These are phyloP conservation scores for Trichonephila clavata DNA, from an alignment of 1,140 invertebrate species.

Conservation along the genomic window DNA sequence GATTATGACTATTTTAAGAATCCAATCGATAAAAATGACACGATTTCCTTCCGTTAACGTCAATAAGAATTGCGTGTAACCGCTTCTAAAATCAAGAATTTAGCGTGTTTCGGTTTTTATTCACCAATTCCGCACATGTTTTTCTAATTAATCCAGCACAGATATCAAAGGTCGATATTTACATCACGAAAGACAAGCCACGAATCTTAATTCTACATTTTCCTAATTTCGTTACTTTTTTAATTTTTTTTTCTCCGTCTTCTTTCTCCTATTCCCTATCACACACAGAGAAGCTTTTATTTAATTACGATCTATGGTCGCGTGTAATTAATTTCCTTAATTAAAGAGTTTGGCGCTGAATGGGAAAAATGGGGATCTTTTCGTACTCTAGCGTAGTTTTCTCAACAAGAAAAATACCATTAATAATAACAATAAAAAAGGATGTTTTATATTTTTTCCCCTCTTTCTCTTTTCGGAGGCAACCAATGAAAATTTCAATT, in stretches of 20 bases:
- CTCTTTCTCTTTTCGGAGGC: neutral
- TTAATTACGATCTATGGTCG: slow-evolving; percentile 64
- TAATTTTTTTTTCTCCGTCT: neutral
- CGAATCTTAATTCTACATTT: slow-evolving; percentile 67
- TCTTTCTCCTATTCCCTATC: neutral
- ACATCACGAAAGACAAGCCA: slow-evolving; percentile 55
- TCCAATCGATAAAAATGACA: slow-evolving; percentile 24
- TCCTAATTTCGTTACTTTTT: slow-evolving; percentile 21
- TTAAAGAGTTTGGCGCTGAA: slow-evolving; percentile 63
- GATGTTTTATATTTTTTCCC: neutral
- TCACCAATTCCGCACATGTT: slow-evolving; percentile 39
- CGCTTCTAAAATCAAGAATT: slow-evolving; percentile 39
- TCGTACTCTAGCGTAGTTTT: neutral
- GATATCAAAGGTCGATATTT: slow-evolving; percentile 71
- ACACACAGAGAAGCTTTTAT: slow-evolving; percentile 50
- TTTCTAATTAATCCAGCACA: slow-evolving; percentile 54
- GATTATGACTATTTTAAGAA: slow-evolving; percentile 34
- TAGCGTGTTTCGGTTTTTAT: slow-evolving; percentile 56
- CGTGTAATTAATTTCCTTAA: slow-evolving; percentile 68
- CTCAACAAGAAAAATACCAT: neutral
- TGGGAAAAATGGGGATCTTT: slow-evolving; percentile 24
- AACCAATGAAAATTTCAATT: slow-evolving; percentile 64
- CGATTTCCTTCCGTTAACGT: slow-evolving; percentile 36
- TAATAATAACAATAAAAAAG: slow-evolving; percentile 33
- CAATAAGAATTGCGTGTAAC: slow-evolving; percentile 49